These are phyloP conservation scores for Mesocricetus auratus DNA, from an alignment of 2,113 vertebrate genomes.

Conservation along the genomic window DNA sequence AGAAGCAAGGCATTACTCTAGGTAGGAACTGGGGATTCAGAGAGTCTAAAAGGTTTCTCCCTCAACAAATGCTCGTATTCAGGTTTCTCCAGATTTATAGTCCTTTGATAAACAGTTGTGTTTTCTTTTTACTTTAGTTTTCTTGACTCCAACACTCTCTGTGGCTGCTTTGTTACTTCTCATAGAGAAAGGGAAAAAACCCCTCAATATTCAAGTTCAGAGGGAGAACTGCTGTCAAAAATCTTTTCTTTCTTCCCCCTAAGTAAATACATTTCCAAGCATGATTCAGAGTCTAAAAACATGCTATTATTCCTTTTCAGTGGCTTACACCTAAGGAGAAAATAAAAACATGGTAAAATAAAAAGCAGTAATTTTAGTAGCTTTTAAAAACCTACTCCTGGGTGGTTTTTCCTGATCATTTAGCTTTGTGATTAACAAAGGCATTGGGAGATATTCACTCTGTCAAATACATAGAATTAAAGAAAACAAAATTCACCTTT, in stretches of 20 bases:
- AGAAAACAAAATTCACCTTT: slow-evolving; percentile 29
- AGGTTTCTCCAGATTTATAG: not conserved
- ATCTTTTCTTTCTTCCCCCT: slow-evolving; percentile 29
- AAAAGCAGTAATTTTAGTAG: slow-evolving; percentile 36
- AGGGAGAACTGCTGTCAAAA: slow-evolving; percentile 20
- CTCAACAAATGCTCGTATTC: not conserved
- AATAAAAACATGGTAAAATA: slow-evolving; percentile 27
- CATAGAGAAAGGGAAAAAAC: not conserved
- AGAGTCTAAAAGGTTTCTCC: not conserved
- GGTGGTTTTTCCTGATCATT: slow-evolving; percentile 51
- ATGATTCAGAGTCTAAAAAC: slow-evolving; percentile 33
- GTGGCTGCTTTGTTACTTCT: slow-evolving; percentile 23
- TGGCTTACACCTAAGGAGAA: slow-evolving; percentile 24
- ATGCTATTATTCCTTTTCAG: slow-evolving; percentile 45
- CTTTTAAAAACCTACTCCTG: not conserved
- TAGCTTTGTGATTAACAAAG: slow-evolving; percentile 57
- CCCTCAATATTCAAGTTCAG: slow-evolving; percentile 39
- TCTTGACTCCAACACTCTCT: not conserved
- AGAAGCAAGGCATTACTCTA: not conserved
- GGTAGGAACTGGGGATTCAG: not conserved
- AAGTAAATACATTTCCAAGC: slow-evolving; percentile 31
- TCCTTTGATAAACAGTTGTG: not conserved
- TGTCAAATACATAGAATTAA: slow-evolving; percentile 30
- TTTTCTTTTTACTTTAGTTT: slow-evolving; percentile 47
- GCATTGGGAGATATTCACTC: slow-evolving; percentile 27